Percentiles rank a stretch among this genome's conserved stretches.
Evolutionary conservation across 1,140 invertebrate species (phyloP).

Genomic region (Heliothis subflexa): DNA sequence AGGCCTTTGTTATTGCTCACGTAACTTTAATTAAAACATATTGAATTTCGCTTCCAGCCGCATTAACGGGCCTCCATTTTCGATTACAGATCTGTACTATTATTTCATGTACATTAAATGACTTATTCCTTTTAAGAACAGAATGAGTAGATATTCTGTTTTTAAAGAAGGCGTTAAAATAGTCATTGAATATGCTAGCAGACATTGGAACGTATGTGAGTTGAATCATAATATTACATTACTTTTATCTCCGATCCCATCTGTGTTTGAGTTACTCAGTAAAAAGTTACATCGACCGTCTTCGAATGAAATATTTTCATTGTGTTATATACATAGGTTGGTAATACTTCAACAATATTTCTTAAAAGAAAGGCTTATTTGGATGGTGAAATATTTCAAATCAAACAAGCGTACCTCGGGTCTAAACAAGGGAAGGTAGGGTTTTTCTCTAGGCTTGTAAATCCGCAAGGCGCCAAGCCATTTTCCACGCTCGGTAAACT

Average conservation of each 20-base stretch:
- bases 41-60: conserved; percentile 21
- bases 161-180: conserved; percentile 4
- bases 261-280: conserved; percentile 24
- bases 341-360: conserved; percentile 9
- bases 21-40: conserved; percentile 35
- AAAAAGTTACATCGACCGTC: conserved; percentile 19
- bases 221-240: conserved; percentile 24
- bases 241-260: conserved; percentile 36
- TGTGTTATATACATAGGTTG: background rate
- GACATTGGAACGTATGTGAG: conserved; percentile 19
- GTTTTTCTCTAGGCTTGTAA: conserved; percentile 77
- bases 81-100: conserved; percentile 15
- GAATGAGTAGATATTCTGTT: background rate
- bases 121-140: too few species aligned
- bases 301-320: conserved; percentile 20
- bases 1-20: conserved; percentile 32
- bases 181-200: conserved; percentile 15
- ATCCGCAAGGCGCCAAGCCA: conserved; percentile 78
- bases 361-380: conserved; percentile 24
- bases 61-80: background rate
- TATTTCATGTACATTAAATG: background rate
- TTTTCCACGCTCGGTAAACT: conserved; percentile 82
- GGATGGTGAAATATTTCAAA: conserved; percentile 33
- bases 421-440: conserved; percentile 50
- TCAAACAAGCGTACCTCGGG: conserved; percentile 27